Percentiles rank a stretch among this genome's conserved stretches.
phyloP scores from a whole-genome alignment of 2,888 invertebrate genomes.

The Amphipyra tragopoginis region DNA sequence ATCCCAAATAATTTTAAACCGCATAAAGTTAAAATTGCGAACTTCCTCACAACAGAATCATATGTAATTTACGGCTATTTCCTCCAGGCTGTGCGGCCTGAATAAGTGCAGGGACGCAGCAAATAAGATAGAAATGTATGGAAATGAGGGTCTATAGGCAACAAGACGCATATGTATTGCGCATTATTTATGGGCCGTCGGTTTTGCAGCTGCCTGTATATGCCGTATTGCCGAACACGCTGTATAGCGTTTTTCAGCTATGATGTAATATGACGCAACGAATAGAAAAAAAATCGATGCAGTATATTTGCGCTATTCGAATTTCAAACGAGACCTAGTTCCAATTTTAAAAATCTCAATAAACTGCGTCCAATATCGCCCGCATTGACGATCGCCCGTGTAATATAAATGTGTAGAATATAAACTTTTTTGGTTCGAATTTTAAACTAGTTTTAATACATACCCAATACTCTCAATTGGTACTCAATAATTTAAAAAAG shows the following conservation, averaged over 20 bases:
- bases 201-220: conserved; percentile 46
- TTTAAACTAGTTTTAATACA: neutral
- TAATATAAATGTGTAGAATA: neutral
- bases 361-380: conserved; percentile 12
- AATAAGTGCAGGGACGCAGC: conserved; percentile 55
- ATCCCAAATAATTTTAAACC: conserved; percentile 6
- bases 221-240: conserved; percentile 11
- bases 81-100: conserved; percentile 36
- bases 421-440: conserved; percentile 4
- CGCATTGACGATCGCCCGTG: too few relatives aligned
- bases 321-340: conserved; percentile 17
- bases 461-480: too few relatives aligned
- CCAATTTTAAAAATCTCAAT: conserved; percentile 12
- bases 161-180: conserved; percentile 47
- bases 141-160: conserved; percentile 48
- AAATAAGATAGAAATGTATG: conserved; percentile 59
- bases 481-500: conserved; percentile 3
- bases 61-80: conserved; percentile 54
- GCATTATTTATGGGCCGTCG: conserved; percentile 47
- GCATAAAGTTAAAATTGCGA: conserved; percentile 35
- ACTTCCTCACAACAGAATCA: conserved; percentile 46
- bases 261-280: conserved; percentile 30
- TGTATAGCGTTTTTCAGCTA: conserved; percentile 19
- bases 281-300: conserved; percentile 5
- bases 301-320: conserved; percentile 3